Evolutionary conservation across 1,140 invertebrate genomes (phyloP), one percentile per base, ranked within the genome.

Genomic region (Cheumatopsyche charites): DNA sequence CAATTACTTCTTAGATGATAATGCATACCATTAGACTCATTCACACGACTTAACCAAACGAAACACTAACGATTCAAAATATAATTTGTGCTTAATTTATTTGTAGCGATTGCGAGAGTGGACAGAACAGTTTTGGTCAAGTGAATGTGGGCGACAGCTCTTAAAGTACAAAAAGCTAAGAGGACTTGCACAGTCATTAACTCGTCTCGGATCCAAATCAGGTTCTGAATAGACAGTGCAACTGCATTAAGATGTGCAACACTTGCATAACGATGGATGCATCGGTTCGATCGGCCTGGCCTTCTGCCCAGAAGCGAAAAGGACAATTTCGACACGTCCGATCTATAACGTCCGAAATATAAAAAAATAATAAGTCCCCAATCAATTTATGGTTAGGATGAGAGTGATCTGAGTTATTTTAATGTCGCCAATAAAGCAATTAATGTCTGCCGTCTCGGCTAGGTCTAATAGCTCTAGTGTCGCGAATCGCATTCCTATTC

Each of bases 241-340:
- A 58, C 21, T 58, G 23, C 55, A 26, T 17, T 58, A 11, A 58
- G 55, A 58, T 58, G 55, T 58, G 55, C 55, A 58, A 58, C 21
- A 2, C 9, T 58, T 58, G 21, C 55, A 58, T 26, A 58, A 58
- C 23, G n/a, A n/a, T n/a, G 12, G 55, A 58, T 17, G 23, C 19
- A 58, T 23, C 25, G 21, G 55, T 58, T 25, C 23, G 25, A 25
- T 58, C 23, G 3, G 21, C 25, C 13, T 23, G 21, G 55, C 19
- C 23, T 23, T 58, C 21, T 12, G 55, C 55, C 55, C 55, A 26
- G 29, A 36, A 3, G 29, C 29, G 29, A 36, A 36, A 36, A 36
- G 29, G 29, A 36, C 29, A 36, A 9, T 36, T 36, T 36, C 29
- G 29, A 36, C 29, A 36, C 29, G 9, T 47, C 2, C 13, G 43